These are phyloP conservation scores for Ophonus ardosiacus DNA, from an alignment of 2,888 invertebrate genomes.

Conservation along the genomic window DNA sequence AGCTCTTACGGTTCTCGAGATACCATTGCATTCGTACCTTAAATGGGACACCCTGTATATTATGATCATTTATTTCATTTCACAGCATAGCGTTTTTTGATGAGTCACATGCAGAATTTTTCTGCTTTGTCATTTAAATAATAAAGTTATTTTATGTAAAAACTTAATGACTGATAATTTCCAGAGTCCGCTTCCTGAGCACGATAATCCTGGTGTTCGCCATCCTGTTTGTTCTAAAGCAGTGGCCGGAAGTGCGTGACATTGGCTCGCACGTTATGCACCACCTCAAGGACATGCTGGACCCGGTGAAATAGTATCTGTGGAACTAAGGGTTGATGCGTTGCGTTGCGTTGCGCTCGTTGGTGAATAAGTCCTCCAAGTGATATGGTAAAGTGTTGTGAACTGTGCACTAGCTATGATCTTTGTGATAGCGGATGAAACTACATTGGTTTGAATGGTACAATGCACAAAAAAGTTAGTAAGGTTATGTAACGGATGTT, in stretches of 20 bases:
- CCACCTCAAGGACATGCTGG: slow-evolving; percentile 87
- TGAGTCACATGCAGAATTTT: background rate
- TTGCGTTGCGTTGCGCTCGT: slow-evolving; percentile 9
- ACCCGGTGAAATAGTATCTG: slow-evolving; percentile 76
- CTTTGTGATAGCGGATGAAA: slow-evolving; percentile 43
- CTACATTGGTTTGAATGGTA: slow-evolving; percentile 15
- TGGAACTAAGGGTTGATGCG: slow-evolving; percentile 53
- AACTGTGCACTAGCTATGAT: slow-evolving; percentile 32
- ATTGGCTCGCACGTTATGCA: slow-evolving; percentile 88
- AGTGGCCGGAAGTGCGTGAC: slow-evolving; percentile 93
- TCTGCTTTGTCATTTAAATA: background rate
- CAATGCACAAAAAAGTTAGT: slow-evolving; percentile 46
- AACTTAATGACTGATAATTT: background rate
- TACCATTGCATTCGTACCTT: too few relatives aligned
- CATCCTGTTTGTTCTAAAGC: slow-evolving; percentile 90
- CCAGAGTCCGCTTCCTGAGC: slow-evolving; percentile 91
- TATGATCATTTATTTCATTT: background rate
- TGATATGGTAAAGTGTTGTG: slow-evolving; percentile 33
- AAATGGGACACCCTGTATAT: too few relatives aligned
- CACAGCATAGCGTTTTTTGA: background rate
- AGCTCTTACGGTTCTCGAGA: too few relatives aligned
- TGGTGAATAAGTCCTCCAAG: slow-evolving; percentile 23
- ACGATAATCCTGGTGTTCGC: slow-evolving; percentile 89
- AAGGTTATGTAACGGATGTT: background rate
- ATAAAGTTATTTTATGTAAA: background rate